phyloP scores from a whole-genome alignment of 2,113 vertebrate species.

The Hystrix brachyura region DNA sequence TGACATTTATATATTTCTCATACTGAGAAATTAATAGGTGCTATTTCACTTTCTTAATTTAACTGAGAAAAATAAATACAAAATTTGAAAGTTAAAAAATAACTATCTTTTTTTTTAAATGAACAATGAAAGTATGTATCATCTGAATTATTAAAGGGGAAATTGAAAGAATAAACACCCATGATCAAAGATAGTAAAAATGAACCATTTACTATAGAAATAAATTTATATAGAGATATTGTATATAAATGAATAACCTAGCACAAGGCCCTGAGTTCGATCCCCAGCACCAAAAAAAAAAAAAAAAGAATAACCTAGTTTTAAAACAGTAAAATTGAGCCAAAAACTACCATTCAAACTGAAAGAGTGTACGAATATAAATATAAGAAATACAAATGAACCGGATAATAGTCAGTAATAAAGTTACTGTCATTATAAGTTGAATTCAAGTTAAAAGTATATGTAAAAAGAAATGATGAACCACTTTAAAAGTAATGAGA shows the following conservation, averaged over 20 bases:
- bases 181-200: not conserved
- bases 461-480: not conserved
- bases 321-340: not conserved
- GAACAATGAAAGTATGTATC: not conserved
- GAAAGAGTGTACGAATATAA: not conserved
- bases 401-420: constrained; percentile 12
- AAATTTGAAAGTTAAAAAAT: constrained; percentile 36
- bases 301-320: not conserved
- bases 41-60: constrained; percentile 22
- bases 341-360: constrained; percentile 4
- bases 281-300: too few relatives aligned
- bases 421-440: not conserved
- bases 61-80: not conserved
- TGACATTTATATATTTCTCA: not conserved
- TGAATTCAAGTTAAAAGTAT: constrained; percentile 15
- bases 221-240: not conserved
- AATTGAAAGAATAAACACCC: not conserved
- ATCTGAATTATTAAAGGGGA: not conserved
- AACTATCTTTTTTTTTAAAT: not conserved
- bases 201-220: constrained; percentile 21
- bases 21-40: not conserved
- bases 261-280: too few relatives aligned
- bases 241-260: not conserved
- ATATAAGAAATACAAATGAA: not conserved
- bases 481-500: constrained; percentile 11